A percentile compares a stretch with the other conserved stretches of the same genome.
phyloP scores from a whole-genome alignment of 1,140 invertebrate species.

The Chymomyza costata region DNA sequence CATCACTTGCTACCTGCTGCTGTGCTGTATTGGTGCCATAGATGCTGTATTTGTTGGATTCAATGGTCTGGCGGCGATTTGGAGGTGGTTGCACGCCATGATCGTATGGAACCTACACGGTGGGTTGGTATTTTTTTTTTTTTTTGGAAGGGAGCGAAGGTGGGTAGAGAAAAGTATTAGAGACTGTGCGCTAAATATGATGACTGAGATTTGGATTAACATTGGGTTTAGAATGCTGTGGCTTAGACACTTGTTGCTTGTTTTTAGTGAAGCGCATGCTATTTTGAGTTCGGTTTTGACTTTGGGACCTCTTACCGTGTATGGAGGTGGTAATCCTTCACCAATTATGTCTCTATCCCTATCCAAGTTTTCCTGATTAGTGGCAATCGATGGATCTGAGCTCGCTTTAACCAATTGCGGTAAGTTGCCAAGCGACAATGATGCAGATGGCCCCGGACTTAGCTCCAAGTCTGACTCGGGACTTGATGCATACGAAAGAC shows the following conservation, averaged over 20 bases:
- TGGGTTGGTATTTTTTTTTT: constrained; percentile 30
- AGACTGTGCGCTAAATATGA: constrained; percentile 23
- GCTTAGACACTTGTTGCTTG: constrained; percentile 12
- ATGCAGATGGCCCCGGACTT: constrained; percentile 83
- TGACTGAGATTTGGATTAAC: constrained; percentile 8
- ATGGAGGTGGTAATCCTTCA: constrained; percentile 83
- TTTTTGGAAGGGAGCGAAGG: constrained; percentile 28
- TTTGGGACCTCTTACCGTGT: constrained; percentile 84
- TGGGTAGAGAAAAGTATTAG: constrained; percentile 51
- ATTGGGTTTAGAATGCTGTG: constrained; percentile 9
- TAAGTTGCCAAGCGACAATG: constrained; percentile 77
- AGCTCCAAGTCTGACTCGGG: constrained; percentile 95
- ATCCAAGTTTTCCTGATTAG: constrained; percentile 80
- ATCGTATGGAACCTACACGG: constrained; percentile 65
- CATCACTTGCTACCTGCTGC: constrained; percentile 40
- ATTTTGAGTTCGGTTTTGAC: constrained; percentile 20
- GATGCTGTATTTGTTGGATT: constrained; percentile 65
- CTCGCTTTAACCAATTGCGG: constrained; percentile 87
- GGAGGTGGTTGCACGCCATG: constrained; percentile 54
- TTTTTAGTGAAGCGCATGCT: constrained; percentile 55
- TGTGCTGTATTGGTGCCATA: constrained; percentile 48
- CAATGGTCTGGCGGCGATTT: constrained; percentile 64
- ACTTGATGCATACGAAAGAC: constrained; percentile 95
- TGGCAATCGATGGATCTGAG: constrained; percentile 87
- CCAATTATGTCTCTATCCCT: constrained; percentile 78